phyloP scores from a whole-genome alignment of 2,797 vertebrate species.

The Aselliscus stoliczkanus region DNA sequence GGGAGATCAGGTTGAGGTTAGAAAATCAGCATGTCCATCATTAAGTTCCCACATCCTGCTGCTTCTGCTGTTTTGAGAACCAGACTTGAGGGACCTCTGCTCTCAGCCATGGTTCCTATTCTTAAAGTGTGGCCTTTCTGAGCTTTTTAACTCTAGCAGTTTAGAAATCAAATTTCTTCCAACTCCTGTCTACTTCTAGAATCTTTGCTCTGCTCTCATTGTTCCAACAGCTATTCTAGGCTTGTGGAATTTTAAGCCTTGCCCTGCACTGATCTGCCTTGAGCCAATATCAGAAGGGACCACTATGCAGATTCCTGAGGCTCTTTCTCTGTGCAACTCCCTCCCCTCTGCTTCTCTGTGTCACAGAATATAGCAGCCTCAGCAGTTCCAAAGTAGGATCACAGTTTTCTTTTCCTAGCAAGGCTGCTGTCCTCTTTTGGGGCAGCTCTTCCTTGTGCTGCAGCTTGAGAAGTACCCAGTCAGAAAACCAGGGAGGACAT shows the following conservation, averaged over 20 bases:
- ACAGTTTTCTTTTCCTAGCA: background rate
- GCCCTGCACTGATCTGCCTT: background rate
- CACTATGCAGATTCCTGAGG: background rate
- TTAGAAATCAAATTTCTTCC: background rate
- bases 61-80: background rate
- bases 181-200: background rate
- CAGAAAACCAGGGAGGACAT: background rate
- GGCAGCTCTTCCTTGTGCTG: background rate
- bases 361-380: background rate
- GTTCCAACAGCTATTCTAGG: background rate
- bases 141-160: background rate
- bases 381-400: background rate
- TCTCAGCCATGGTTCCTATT: background rate
- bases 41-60: background rate
- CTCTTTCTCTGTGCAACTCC: background rate
- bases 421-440: background rate
- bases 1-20: background rate
- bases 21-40: background rate
- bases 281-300: no score
- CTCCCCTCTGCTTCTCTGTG: background rate
- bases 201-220: background rate
- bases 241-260: background rate
- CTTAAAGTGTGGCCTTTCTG: background rate
- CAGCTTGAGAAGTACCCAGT: background rate
- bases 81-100: background rate